Evolutionary conservation across 2,888 invertebrate species (phyloP), one percentile per base, ranked within the genome.

Genomic region (Apotomis turbidana): DNA sequence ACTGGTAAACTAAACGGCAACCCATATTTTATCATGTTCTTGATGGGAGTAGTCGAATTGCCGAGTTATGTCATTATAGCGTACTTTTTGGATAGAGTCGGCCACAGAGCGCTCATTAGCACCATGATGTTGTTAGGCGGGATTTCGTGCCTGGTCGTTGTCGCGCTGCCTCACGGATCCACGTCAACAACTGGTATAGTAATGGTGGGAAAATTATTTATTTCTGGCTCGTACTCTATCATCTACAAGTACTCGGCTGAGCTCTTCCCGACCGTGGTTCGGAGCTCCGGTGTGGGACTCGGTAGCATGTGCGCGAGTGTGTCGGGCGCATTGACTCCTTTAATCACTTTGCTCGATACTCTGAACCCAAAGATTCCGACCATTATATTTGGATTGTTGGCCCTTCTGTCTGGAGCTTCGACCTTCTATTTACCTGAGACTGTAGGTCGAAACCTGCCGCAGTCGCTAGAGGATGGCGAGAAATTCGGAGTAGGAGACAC

Each of bases 221-320:
- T 97, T 78, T 97, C 97, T 27, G 96, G 97, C 64, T 97, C 97
- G 0, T 97, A 97, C 86, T 97, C 97, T 0, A 96, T 97, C 15
- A 95, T 97, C 75, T 97, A 97, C 85, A 97, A 97, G 82, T 97
- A 97, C 85, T 97, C 97, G 0, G 97, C 97, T 0, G 97, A 97
- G 88, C 86, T 97, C 6, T 97, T 97, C 81, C 97, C 97, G 0
- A 97, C 97, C 0, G 97, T 97, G 0, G 95, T 97, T 3, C 94
- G 97, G 27, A 97, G 97, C 84, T 97, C 97, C 0, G 97, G 97
- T 0, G 94, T 97, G 78, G 97, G 97, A 0, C 90, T 97, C 41
- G 97, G 97, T 4, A 96, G 97, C 4, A 97, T 97, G 97, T 97
- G 96, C 79, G 97, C 97, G 1, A 96, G 97, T 90, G 93, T 97